phyloP scores from a whole-genome alignment of 2,888 invertebrate genomes.

The Atherix ibis region DNA sequence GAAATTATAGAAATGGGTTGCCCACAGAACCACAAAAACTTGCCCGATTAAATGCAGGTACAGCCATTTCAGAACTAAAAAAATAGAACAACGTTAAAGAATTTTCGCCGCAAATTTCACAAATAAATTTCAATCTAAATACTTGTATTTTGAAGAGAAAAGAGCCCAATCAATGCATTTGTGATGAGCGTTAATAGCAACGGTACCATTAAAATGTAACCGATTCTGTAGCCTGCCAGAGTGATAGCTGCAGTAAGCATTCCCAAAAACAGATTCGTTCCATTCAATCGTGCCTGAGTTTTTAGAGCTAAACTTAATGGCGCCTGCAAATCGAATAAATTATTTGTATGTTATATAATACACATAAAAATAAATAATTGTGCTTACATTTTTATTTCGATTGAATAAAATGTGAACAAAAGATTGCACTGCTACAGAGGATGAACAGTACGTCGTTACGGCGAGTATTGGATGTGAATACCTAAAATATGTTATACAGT shows the following conservation, averaged over 20 bases:
- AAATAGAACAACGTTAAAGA: not conserved
- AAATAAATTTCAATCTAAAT: too few species aligned
- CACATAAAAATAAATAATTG: slow-evolving; percentile 1
- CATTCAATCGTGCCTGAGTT: slow-evolving; percentile 21
- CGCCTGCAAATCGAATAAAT: slow-evolving; percentile 12
- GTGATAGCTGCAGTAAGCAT: slow-evolving; percentile 19
- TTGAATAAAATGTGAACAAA: slow-evolving; percentile 17
- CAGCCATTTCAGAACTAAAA: slow-evolving; percentile 20
- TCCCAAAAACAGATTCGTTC: slow-evolving; percentile 21
- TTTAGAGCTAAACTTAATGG: slow-evolving; percentile 21
- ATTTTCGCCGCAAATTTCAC: too few species aligned
- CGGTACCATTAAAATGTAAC: slow-evolving; percentile 19
- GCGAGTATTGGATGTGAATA: slow-evolving; percentile 18
- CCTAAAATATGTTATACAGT: slow-evolving; percentile 11
- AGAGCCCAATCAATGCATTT: slow-evolving; percentile 16
- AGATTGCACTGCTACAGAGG: slow-evolving; percentile 18
- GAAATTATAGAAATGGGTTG: slow-evolving; percentile 19
- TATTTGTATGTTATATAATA: not conserved
- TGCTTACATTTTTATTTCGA: slow-evolving; percentile 16
- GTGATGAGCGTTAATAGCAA: slow-evolving; percentile 17
- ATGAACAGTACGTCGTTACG: slow-evolving; percentile 19
- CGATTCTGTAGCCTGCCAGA: slow-evolving; percentile 18
- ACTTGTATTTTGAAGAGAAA: slow-evolving; percentile 21
- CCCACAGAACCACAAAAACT: slow-evolving; percentile 20
- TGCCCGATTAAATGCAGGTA: slow-evolving; percentile 21